phyloP scores from a whole-genome alignment of 1,140 invertebrate species.

The Pseudachorutes palmiensis region DNA sequence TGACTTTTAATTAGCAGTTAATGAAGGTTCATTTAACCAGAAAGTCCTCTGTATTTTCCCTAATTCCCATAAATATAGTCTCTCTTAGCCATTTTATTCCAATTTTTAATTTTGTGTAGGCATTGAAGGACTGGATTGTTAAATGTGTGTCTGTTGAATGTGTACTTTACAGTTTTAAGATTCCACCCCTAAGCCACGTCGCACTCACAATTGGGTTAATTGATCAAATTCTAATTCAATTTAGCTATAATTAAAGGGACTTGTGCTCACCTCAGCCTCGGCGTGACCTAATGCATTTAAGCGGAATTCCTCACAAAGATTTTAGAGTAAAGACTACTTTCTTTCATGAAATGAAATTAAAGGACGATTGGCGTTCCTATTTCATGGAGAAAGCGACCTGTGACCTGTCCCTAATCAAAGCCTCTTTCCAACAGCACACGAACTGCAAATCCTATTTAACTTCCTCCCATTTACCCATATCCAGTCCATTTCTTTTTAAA shows the following conservation, averaged over 20 bases:
- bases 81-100: too few relatives aligned
- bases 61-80: background rate
- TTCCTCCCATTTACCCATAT: too few relatives aligned
- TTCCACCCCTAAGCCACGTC: constrained; percentile 2
- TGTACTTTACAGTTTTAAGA: background rate
- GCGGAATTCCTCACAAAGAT: background rate
- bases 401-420: too few relatives aligned
- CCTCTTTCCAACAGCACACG: too few relatives aligned
- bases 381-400: too few relatives aligned
- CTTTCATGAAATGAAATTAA: too few relatives aligned
- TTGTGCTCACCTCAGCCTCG: background rate
- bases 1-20: background rate
- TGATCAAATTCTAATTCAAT: background rate
- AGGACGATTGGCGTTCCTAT: too few relatives aligned
- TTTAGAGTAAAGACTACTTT: too few relatives aligned
- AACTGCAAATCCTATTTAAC: too few relatives aligned
- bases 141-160: background rate
- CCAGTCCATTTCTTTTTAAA: too few relatives aligned
- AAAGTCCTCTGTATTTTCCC: background rate
- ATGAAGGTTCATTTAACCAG: background rate
- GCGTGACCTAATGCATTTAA: background rate
- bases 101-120: too few relatives aligned
- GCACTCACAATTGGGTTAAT: background rate
- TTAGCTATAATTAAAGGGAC: background rate
- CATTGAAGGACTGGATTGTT: constrained; percentile 4